A percentile compares a stretch with the other conserved stretches of the same genome.
Conservation (phyloP, 1,140 invertebrate species). For the Druon quercuslanigerum region DNA sequence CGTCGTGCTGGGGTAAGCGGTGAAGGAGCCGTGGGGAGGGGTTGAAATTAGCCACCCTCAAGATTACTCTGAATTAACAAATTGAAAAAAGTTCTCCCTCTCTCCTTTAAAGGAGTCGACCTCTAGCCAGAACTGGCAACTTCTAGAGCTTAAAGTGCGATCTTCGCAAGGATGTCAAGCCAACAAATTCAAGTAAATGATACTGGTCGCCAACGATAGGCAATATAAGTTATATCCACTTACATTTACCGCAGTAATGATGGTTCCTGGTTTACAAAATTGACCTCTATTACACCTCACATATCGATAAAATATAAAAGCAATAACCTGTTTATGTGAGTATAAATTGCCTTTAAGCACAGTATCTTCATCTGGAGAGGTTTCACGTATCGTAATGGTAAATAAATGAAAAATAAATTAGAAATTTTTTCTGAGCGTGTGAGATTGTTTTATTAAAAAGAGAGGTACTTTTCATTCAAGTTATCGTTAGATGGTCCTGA, state of each 20-base stretch:
- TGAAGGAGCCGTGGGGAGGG: constrained; percentile 39
- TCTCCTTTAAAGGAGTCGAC: constrained; percentile 28
- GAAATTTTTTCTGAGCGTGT: not conserved
- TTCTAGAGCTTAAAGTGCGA: constrained; percentile 59
- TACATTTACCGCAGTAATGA: constrained; percentile 15
- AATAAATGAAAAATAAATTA: too few species aligned
- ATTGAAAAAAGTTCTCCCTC: constrained; percentile 65
- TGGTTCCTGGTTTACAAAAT: constrained; percentile 6
- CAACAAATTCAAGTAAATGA: constrained; percentile 68
- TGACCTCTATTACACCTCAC: not conserved
- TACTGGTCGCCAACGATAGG: constrained; percentile 33
- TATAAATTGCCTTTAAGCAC: not conserved
- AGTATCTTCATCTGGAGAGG: not conserved
- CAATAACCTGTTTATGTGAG: not conserved
- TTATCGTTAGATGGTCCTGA: constrained; percentile 53
- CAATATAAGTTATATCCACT: constrained; percentile 10
- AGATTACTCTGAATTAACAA: constrained; percentile 71
- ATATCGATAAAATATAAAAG: not conserved
- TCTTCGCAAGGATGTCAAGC: constrained; percentile 57
- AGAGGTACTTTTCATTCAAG: constrained; percentile 41
- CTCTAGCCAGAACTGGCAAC: constrained; percentile 35
- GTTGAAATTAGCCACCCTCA: constrained; percentile 66
- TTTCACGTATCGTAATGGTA: not conserved
- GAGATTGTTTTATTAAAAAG: too few species aligned
- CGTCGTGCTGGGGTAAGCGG: constrained; percentile 22